Conservation (phyloP, 2,113 vertebrate genomes). For the Ciconia boyciana region DNA sequence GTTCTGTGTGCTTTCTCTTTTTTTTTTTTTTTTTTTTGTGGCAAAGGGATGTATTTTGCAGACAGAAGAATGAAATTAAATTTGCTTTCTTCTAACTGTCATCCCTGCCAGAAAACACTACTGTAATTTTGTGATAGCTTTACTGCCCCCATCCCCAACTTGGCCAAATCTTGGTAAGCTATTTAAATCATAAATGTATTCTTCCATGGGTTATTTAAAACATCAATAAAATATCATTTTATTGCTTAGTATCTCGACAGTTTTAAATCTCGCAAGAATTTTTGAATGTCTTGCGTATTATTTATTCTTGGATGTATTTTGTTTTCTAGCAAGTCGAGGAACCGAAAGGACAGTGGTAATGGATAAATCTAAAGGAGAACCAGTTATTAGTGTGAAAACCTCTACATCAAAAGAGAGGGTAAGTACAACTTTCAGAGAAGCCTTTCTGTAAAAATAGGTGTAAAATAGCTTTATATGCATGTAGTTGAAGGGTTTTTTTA, state of each 20-base stretch:
- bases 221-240: background rate
- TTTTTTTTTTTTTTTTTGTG: background rate
- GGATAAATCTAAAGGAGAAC: conserved; percentile 97
- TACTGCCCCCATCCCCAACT: background rate
- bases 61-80: background rate
- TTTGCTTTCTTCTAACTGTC: background rate
- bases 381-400: conserved; percentile 94
- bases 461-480: background rate
- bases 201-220: background rate
- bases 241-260: background rate
- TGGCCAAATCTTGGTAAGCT: background rate
- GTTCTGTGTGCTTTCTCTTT: background rate
- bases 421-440: background rate
- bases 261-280: background rate
- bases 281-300: background rate
- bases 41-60: background rate
- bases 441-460: background rate
- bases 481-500: background rate
- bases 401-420: conserved; percentile 79
- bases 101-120: background rate
- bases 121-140: background rate
- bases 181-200: background rate
- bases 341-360: conserved; percentile 92
- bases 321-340: conserved; percentile 71
- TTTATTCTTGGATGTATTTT: background rate